These are phyloP conservation scores for Nestor notabilis DNA, from an alignment of 2,113 vertebrate species.

Conservation along the genomic window DNA sequence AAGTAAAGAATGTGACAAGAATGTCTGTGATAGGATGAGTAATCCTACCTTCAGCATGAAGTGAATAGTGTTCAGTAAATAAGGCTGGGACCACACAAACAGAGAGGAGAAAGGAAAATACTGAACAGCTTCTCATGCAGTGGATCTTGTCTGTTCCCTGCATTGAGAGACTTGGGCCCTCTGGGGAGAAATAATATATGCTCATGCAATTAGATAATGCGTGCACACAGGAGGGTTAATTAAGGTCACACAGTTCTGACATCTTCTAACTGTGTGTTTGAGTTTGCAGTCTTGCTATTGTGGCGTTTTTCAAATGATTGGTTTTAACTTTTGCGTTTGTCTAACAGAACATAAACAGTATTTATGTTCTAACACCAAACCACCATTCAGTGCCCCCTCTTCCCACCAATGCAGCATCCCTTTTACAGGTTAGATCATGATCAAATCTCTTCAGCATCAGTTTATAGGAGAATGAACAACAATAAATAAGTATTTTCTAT, in stretches of 20 bases:
- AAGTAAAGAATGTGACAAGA: slow-evolving; percentile 26
- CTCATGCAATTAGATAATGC: background rate
- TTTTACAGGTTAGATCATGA: background rate
- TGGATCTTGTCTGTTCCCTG: background rate
- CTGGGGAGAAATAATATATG: background rate
- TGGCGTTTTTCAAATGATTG: background rate
- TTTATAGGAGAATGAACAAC: background rate
- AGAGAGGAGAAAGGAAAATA: background rate
- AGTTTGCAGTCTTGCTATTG: background rate
- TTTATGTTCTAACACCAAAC: background rate
- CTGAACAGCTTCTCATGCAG: background rate
- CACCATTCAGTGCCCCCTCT: background rate
- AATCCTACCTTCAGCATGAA: background rate
- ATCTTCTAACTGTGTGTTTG: background rate
- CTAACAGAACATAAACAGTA: background rate
- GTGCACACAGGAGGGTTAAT: background rate
- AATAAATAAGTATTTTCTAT: background rate
- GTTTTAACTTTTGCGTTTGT: background rate
- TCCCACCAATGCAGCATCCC: background rate
- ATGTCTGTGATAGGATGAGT: background rate
- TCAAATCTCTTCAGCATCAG: background rate
- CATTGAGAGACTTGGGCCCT: background rate
- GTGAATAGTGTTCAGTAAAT: background rate
- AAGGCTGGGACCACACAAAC: background rate
- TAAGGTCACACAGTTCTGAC: background rate